phyloP scores from a whole-genome alignment of 2,888 invertebrate genomes.

The Anaspis maculata region DNA sequence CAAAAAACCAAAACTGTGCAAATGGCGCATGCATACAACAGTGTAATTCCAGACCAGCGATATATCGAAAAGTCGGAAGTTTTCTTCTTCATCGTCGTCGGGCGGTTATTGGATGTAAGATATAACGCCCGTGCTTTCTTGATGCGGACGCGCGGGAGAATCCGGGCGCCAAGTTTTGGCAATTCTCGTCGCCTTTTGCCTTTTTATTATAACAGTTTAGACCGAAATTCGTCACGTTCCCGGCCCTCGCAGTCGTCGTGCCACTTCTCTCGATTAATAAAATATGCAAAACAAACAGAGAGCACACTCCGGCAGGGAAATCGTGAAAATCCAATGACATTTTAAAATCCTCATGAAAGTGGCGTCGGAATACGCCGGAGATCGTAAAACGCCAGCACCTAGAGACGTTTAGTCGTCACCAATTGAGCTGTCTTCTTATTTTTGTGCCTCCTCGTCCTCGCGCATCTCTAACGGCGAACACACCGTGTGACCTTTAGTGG shows the following conservation, averaged over 20 bases:
- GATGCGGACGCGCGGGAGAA: no score
- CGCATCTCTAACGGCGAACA: no score
- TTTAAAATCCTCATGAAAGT: slow-evolving; percentile 17
- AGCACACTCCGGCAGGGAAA: slow-evolving; percentile 13
- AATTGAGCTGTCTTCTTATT: neutral
- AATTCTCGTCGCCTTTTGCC: slow-evolving; percentile 19
- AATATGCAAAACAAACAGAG: slow-evolving; percentile 31
- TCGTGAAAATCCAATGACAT: slow-evolving; percentile 22
- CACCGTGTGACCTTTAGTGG: no score
- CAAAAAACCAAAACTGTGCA: no score
- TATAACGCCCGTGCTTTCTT: no score
- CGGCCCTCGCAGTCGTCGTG: slow-evolving; percentile 11
- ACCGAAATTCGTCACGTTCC: slow-evolving; percentile 21
- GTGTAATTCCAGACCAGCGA: no score
- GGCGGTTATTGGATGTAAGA: no score
- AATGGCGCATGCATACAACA: no score
- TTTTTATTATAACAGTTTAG: slow-evolving; percentile 22
- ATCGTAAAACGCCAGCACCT: slow-evolving; percentile 17
- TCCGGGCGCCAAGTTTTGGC: slow-evolving; percentile 18
- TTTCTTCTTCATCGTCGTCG: no score
- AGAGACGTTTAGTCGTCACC: slow-evolving; percentile 8
- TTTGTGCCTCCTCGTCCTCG: no score
- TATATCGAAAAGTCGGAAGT: no score
- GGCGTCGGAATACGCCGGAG: slow-evolving; percentile 9
- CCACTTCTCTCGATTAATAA: slow-evolving; percentile 30